These are phyloP conservation scores for Calliphora vomitoria DNA, from an alignment of 2,888 invertebrate genomes.

Conservation along the genomic window DNA sequence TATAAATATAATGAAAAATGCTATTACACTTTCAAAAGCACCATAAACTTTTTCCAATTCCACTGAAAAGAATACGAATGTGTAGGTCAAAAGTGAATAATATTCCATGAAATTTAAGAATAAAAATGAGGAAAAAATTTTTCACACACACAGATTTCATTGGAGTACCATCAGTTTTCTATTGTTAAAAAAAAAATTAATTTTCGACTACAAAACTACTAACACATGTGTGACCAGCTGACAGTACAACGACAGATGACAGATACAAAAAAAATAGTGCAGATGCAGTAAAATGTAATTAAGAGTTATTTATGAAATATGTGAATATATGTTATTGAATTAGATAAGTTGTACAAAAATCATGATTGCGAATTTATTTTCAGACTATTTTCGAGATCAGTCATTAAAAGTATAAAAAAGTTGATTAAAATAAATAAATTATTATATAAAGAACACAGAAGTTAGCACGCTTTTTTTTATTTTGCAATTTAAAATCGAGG, in stretches of 20 bases:
- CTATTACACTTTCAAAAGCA: conserved; percentile 36
- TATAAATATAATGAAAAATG: conserved; percentile 67
- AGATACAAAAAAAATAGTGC: conserved; percentile 12
- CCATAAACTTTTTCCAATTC: conserved; percentile 48
- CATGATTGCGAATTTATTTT: not conserved
- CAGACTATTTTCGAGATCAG: not conserved
- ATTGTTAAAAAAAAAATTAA: conserved; percentile 16
- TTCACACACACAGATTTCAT: not conserved
- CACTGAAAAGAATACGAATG: conserved; percentile 39
- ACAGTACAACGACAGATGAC: conserved; percentile 20
- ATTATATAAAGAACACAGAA: no score
- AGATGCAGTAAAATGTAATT: conserved; percentile 41
- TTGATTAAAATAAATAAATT: no score
- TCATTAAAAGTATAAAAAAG: no score
- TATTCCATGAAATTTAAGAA: conserved; percentile 16
- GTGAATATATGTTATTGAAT: not conserved
- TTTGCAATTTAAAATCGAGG: no score
- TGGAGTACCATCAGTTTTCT: conserved; percentile 9
- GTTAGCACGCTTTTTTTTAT: no score
- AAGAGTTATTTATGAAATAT: conserved; percentile 11
- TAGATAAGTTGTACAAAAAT: not conserved
- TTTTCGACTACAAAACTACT: conserved; percentile 18
- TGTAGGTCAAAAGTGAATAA: conserved; percentile 49
- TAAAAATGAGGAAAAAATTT: not conserved
- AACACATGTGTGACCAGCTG: conserved; percentile 17